Evolutionary conservation across 1,140 invertebrate genomes (phyloP), one percentile per base, ranked within the genome.

Genomic region (Pachypeltis micranthus): DNA sequence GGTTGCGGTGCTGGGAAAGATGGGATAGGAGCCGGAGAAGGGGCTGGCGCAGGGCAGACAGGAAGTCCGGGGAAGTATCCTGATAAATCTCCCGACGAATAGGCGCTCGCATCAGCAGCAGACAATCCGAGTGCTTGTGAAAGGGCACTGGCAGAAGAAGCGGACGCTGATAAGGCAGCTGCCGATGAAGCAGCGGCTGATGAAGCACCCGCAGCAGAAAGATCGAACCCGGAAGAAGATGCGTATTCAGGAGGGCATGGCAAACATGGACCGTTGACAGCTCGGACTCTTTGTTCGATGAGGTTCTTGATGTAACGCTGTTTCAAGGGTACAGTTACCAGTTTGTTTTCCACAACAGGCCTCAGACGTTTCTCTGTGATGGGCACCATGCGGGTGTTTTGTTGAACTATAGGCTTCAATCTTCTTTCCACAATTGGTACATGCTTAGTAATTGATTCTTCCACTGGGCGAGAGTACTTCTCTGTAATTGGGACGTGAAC

Each of bases 301-400:
- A 55, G 16, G 25, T 62, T 62, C 21, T 44, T 62, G 3, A 62
- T 21, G 7, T 51, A 14, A 19, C 39, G 24, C 1, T 54, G 47
- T 28, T 62, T 62, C 25, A 62, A 44, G 16, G 61, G 61, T 1
- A 62, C 61, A 16, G 54, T 44, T 44, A 44, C 19, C 12, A 62
- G n/a, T 2, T 44, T 25, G 2, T 21, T 7, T 31, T 62, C 44
- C 1, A 62, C 26, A 23, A 62, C 12, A 19, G 61, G 61, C 7
- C 21, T 54, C n/a, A 31, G 23, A 1, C 61, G 34, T 24, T 24
- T 62, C 10, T 54, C 47, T 1, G 51, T 56, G 10, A 62, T 29
- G 19, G 61, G 61, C 54, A 62, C 51, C 16, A 55, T 44, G 16
- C 47, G 51, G 26, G 56, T 26, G 12, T 14, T 27, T 14, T 54